Evolutionary conservation across 2,113 vertebrate genomes (phyloP), one percentile per base, ranked within the genome.

Genomic region (Meleagris gallopavo): DNA sequence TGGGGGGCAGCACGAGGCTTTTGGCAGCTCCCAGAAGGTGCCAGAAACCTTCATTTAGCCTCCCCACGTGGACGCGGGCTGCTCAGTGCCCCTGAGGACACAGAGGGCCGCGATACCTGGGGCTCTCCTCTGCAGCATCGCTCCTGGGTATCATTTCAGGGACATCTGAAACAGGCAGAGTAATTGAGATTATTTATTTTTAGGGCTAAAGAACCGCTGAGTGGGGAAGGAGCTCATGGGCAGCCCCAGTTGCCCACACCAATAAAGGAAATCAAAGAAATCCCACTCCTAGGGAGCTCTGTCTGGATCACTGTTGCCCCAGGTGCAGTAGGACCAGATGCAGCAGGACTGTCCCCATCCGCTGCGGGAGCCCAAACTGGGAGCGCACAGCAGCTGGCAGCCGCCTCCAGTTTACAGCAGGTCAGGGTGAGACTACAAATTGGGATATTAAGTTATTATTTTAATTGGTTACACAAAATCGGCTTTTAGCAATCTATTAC

Each of bases 31-130:
- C 30, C 58, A 60, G 43, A 58, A 90, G 30, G 57, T 60, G 57
- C 57, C n/a, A 66, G 90, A 25, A 64, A 21, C 74, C 86, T 93
- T 69, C 61, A 94, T 95, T 92, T 78, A 81, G 75, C 85, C 61
- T 76, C 71, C 80, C 50, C 30, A 0, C 1, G 24, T 36, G 34
- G 16, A 13, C 19, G 18, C 14, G n/a, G 7, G 22, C 38, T 90
- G 87, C 83, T 91, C 88, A 43, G 64, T 80, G 77, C 5, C 20
- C 0, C 0, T 55, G 62, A 48, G 80, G 48, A 2, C 5, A 16
- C 2, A 8, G 11, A 57, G 62, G 36, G 88, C 46, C 85, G 72
- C 21, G 36, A 52, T 57, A 86, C 24, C 60, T 34, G 57, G 24
- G 60, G 60, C 34, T 36, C 21, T 15, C 58, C 58, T 61, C 58